Conservation (phyloP, 1,140 invertebrate species). For the Linepithema humile region DNA sequence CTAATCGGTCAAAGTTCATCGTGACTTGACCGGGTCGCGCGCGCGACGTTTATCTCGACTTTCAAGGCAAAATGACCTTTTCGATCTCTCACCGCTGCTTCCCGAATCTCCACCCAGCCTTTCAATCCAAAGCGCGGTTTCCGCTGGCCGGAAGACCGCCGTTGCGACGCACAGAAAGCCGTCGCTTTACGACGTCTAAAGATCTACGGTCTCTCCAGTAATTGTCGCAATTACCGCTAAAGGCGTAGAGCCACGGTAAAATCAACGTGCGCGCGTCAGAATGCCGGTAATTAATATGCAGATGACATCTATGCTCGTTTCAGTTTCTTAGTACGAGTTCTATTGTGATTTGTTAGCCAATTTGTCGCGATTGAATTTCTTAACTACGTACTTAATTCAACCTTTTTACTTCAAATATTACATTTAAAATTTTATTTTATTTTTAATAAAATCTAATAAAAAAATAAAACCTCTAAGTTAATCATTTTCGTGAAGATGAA, state of each 20-base stretch:
- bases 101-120: not conserved
- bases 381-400: too few species aligned
- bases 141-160: constrained; percentile 1
- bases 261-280: constrained; percentile 24
- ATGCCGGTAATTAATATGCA: constrained; percentile 13
- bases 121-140: constrained; percentile 15
- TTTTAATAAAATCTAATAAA: too few species aligned
- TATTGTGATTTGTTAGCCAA: too few species aligned
- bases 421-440: too few species aligned
- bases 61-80: constrained; percentile 41
- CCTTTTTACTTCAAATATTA: too few species aligned
- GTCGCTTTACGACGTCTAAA: not conserved
- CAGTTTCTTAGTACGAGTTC: not conserved
- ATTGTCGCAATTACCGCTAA: constrained; percentile 33
- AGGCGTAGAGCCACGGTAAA: constrained; percentile 1
- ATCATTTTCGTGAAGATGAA: too few species aligned
- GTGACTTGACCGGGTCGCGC: not conserved
- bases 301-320: not conserved
- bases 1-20: constrained; percentile 53
- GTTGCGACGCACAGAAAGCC: constrained; percentile 12
- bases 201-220: constrained; percentile 15
- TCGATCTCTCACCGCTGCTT: not conserved
- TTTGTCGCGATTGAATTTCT: too few species aligned
- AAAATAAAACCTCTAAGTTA: too few species aligned
- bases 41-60: constrained; percentile 19